Evolutionary conservation across 2,113 vertebrate species (phyloP), one percentile per base, ranked within the genome.

Genomic region (Onychostruthus taczanowskii): DNA sequence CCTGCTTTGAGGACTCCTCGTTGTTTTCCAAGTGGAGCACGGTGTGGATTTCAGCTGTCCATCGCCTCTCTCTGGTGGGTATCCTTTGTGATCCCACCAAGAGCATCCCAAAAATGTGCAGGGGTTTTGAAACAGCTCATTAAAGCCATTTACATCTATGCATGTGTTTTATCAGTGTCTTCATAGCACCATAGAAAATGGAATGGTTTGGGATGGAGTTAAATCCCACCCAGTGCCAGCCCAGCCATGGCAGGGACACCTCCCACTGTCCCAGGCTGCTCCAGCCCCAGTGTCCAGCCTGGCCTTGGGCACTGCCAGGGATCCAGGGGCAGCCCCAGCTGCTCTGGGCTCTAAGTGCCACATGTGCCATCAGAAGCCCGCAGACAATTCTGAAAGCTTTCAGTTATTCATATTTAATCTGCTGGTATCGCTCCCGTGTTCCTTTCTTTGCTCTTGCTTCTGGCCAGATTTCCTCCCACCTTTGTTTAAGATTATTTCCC

Each of bases 401-500:
- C 43, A 37, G 23, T 53, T 46, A 21, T 35, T 87, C 33, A 0
- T 8, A 7, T 52, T 21, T 83, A 75, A 84, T 86, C 79, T 61
- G 31, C 62, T 47, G 4, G 4, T 93, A 77, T 88, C 80, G 2
- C 61, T 26, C 33, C 3, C 6, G 0, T 1, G 2, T 84, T 67
- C 68, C 43, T 70, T 66, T 82, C 30, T 68, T 55, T 55, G 39
- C 78, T 64, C 55, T 87, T 74, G 7, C 89, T 86, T 28, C 92
- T 94, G 87, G 31, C 61, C 86, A 77, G 59, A 30, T 93, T 92
- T 89, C 92, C 91, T 68, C 56, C 72, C 80, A 9, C 69, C 86
- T 84, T 92, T 91, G 84, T 68, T 84, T 16, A 28, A 91, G 66
- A n/a, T 87, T 81, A 53, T 93, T 95, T 90, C 84, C 39, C 78